Conservation (phyloP, 2,797 vertebrate species). For the Cossypha heuglini region DNA sequence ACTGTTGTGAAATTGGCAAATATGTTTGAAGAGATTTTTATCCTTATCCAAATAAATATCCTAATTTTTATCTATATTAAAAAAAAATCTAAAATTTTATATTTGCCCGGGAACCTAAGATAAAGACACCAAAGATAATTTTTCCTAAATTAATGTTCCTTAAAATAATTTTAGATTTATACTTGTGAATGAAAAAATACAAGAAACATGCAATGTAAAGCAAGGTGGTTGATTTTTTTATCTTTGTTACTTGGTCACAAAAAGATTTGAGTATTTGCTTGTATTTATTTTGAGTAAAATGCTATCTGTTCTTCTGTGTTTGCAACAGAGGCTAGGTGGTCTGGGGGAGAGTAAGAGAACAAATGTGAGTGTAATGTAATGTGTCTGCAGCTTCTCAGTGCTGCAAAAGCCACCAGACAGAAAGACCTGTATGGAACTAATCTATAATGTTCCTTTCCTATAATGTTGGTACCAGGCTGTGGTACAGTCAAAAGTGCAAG, state of each 20-base stretch:
- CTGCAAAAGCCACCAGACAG: neutral
- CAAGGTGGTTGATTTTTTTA: neutral
- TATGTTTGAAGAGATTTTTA: conserved; percentile 35
- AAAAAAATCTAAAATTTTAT: conserved; percentile 38
- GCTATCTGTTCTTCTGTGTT: neutral
- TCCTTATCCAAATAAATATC: conserved; percentile 20
- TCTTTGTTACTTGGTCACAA: neutral
- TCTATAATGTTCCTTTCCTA: neutral
- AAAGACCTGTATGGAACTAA: neutral
- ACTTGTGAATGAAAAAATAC: neutral
- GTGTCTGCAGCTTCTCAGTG: neutral
- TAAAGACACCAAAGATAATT: neutral
- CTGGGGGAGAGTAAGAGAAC: neutral
- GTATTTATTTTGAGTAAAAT: neutral
- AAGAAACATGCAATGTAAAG: neutral
- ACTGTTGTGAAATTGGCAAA: conserved; percentile 39
- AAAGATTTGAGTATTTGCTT: neutral
- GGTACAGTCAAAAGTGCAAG: neutral
- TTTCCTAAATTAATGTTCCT: neutral
- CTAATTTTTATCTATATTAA: neutral
- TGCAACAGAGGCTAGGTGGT: neutral
- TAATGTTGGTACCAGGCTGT: neutral
- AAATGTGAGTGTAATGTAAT: accelerated
- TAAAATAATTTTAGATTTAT: conserved; percentile 2
- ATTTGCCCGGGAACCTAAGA: neutral